A percentile compares a stretch with the other conserved stretches of the same genome.
Evolutionary conservation across 23 tunicate genomes (phyloP).

Genomic region (Aplidium turbinatum): DNA sequence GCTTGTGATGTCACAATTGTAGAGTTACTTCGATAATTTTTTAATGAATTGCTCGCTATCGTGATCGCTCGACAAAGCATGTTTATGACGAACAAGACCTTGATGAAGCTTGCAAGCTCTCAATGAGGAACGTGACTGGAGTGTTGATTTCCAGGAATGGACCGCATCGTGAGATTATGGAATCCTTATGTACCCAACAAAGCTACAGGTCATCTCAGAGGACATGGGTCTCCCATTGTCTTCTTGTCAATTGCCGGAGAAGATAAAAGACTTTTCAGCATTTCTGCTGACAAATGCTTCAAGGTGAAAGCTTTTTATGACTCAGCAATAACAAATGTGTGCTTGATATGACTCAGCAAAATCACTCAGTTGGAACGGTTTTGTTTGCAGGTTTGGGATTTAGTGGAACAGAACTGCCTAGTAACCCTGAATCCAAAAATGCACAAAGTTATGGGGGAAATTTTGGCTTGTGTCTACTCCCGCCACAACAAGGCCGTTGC

Average conservation of each 20-base stretch:
- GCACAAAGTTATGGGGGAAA: constrained; percentile 82
- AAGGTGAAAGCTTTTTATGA: too few relatives aligned
- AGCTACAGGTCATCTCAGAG: constrained; percentile 78
- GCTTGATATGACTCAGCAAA: not conserved
- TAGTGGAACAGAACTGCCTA: constrained; percentile 90
- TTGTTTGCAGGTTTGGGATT: constrained; percentile 79
- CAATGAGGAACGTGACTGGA: too few relatives aligned
- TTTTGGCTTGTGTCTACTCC: constrained; percentile 64
- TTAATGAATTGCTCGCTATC: too few relatives aligned
- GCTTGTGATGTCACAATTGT: not conserved
- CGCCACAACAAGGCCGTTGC: constrained; percentile 53
- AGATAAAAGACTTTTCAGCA: constrained; percentile 71
- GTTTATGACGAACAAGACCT: too few relatives aligned
- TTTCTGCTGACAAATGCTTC: constrained; percentile 77
- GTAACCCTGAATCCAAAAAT: constrained; percentile 86
- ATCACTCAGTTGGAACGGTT: too few relatives aligned
- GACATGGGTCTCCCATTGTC: constrained; percentile 81
- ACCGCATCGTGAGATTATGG: constrained; percentile 79
- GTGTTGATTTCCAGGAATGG: constrained; percentile 70
- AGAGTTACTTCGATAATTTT: not conserved
- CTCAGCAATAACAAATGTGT: not conserved
- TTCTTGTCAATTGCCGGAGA: constrained; percentile 75
- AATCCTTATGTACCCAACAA: constrained; percentile 86
- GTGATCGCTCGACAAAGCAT: too few relatives aligned
- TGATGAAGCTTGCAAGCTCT: too few relatives aligned